Conservation (phyloP, 1,140 invertebrate species). For the Caligus rogercresseyi region DNA sequence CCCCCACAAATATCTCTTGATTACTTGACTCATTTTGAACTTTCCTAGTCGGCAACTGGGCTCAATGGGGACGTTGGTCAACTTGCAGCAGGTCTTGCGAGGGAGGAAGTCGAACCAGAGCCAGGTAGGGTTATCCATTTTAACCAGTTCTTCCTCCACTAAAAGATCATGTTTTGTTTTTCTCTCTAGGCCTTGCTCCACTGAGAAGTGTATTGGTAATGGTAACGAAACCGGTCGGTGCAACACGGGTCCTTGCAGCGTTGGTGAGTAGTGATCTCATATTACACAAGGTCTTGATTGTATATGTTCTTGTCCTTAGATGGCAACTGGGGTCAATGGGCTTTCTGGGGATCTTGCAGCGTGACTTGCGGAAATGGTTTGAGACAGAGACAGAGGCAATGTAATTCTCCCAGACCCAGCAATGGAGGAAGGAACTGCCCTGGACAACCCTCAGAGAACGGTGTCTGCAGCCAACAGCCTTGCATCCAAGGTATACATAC, state of each 20-base stretch:
- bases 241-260: background rate
- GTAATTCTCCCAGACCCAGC: background rate
- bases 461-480: background rate
- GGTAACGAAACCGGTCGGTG: background rate
- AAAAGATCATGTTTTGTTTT: background rate
- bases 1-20: background rate
- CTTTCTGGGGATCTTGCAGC: background rate
- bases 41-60: constrained; percentile 27
- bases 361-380: background rate
- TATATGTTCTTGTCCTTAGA: background rate
- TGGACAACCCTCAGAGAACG: background rate
- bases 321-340: background rate
- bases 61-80: constrained; percentile 31
- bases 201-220: background rate
- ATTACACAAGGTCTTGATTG: background rate
- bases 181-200: background rate
- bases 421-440: background rate
- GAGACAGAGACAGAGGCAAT: background rate
- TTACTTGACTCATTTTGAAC: background rate
- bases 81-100: constrained; percentile 28
- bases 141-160: background rate
- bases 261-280: background rate
- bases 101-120: constrained; percentile 25
- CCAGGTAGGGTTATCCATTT: too few species aligned
- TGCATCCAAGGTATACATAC: background rate